Conservation (phyloP, 1,140 invertebrate species). For the Drosophila lacertosa region DNA sequence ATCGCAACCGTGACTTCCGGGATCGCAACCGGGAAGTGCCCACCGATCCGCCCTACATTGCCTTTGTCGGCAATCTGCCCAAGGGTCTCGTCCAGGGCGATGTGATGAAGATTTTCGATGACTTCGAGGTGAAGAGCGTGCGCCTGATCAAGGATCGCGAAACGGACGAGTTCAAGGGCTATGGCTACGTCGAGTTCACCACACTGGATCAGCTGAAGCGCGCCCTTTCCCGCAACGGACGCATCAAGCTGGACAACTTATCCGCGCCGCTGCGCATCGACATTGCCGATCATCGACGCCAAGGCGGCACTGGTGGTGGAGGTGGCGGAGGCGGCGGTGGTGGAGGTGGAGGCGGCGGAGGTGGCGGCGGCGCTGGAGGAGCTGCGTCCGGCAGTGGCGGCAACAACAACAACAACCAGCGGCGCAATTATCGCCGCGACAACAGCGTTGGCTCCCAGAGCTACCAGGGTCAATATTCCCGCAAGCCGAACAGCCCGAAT, state of each 20-base stretch:
- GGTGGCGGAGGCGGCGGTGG: constrained; percentile 9
- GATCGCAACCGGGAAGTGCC: constrained; percentile 87
- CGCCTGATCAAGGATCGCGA: constrained; percentile 96
- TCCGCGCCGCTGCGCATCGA: constrained; percentile 90
- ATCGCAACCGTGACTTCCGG: constrained; percentile 60
- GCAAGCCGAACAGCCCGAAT: constrained; percentile 15
- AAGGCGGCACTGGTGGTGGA: constrained; percentile 46
- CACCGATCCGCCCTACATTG: constrained; percentile 94
- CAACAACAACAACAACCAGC: constrained; percentile 49
- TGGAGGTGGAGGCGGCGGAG: constrained; percentile 44
- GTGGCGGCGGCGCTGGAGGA: constrained; percentile 45
- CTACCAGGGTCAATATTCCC: constrained; percentile 29
- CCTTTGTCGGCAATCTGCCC: constrained; percentile 96
- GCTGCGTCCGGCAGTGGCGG: constrained; percentile 11
- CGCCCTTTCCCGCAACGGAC: constrained; percentile 92
- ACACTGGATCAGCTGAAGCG: constrained; percentile 90
- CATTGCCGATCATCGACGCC: constrained; percentile 91
- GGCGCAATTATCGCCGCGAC: constrained; percentile 56
- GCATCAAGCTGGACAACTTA: constrained; percentile 88
- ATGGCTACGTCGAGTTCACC: constrained; percentile 98
- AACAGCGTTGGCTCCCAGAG: constrained; percentile 49
- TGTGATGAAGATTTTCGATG: constrained; percentile 93
- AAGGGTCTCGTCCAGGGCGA: constrained; percentile 95
- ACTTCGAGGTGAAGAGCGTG: constrained; percentile 90
- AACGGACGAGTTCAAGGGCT: constrained; percentile 97